Evolutionary conservation across 2,113 vertebrate species (phyloP).

Genomic region (Triplophysa tibetana): DNA sequence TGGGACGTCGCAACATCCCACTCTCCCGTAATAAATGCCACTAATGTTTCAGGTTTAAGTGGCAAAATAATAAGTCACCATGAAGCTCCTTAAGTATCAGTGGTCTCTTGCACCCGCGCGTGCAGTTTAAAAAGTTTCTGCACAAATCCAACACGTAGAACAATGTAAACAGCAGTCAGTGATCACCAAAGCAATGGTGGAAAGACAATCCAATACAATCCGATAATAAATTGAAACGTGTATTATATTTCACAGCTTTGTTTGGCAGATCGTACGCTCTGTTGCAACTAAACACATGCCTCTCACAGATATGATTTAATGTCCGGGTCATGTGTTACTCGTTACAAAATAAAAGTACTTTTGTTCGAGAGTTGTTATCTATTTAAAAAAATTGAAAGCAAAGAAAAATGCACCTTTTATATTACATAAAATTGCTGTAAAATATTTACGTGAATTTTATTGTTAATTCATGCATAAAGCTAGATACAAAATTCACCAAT

Average conservation of each 20-base stretch:
- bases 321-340: not conserved
- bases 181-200: not conserved
- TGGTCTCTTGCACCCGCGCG: not conserved
- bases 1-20: conserved; percentile 87
- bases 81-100: not conserved
- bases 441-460: too few species aligned
- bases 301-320: not conserved
- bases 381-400: not conserved
- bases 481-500: too few species aligned
- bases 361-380: not conserved
- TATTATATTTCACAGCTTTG: not conserved
- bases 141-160: not conserved
- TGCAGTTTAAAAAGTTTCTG: not conserved
- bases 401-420: not conserved
- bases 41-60: not conserved
- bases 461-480: too few species aligned
- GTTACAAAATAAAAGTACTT: conserved; percentile 26
- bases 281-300: not conserved
- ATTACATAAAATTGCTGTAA: not conserved
- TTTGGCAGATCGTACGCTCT: not conserved
- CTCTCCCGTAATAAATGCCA: not conserved
- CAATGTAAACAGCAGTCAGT: not conserved
- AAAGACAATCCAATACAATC: not conserved
- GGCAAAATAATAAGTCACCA: not conserved
- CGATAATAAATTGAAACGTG: not conserved